Conservation (phyloP, 2,797 vertebrate species). For the Heteromormyrus szaboi region DNA sequence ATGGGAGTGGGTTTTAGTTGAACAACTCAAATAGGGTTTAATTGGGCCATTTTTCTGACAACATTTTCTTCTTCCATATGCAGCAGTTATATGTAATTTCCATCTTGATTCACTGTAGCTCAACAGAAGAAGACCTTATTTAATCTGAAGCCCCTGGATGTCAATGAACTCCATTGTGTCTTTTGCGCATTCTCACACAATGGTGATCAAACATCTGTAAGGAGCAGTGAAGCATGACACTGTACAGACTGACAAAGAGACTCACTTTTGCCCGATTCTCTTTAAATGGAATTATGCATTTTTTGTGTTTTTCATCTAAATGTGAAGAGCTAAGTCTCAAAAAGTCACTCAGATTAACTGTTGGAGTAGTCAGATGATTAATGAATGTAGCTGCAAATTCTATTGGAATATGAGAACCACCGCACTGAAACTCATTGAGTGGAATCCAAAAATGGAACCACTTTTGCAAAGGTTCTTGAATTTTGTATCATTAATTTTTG, state of each 20-base stretch:
- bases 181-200: conserved; percentile 31
- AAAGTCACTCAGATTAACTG: not conserved
- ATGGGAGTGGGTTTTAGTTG: not conserved
- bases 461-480: not conserved
- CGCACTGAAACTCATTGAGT: not conserved
- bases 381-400: not conserved
- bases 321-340: not conserved
- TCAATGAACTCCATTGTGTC: conserved; percentile 41
- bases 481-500: not conserved
- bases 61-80: conserved; percentile 30
- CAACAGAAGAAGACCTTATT: conserved; percentile 65
- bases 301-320: not conserved
- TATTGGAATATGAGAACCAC: not conserved
- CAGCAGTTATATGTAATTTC: conserved; percentile 50
- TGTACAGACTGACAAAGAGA: conserved; percentile 5
- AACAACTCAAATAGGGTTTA: conserved; percentile 41
- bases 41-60: conserved; percentile 37
- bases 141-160: conserved; percentile 43
- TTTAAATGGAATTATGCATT: conserved; percentile 14
- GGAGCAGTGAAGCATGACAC: conserved; percentile 18
- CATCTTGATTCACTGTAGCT: conserved; percentile 34
- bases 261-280: not conserved
- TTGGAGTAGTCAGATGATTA: not conserved
- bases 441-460: not conserved
- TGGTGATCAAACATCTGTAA: conserved; percentile 27